Evolutionary conservation across 2,888 invertebrate species (phyloP).

Genomic region (Caenorhabditis virilis): DNA sequence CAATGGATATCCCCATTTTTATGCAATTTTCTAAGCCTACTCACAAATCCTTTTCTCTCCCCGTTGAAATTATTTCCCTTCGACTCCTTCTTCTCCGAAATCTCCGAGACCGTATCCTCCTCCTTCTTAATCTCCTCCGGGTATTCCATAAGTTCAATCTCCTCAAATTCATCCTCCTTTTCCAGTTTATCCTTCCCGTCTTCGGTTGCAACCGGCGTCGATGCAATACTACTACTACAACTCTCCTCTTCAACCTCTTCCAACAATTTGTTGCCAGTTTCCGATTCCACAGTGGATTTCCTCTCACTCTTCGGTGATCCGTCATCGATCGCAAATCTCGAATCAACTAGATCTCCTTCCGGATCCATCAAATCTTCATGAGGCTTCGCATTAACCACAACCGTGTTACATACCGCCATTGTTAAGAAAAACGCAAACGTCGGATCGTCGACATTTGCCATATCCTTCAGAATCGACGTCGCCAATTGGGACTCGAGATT

Average conservation of each 20-base stretch:
- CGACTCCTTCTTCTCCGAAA: conserved; percentile 16
- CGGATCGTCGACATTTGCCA: conserved; percentile 26
- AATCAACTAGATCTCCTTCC: conserved; percentile 46
- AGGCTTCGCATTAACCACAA: conserved; percentile 87
- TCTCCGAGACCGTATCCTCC: conserved; percentile 18
- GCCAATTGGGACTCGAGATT: conserved; percentile 22
- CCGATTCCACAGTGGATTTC: conserved; percentile 6
- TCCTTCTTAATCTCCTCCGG: conserved; percentile 36
- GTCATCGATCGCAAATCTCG: conserved; percentile 34
- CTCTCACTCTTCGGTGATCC: not conserved
- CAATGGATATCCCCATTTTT: not conserved
- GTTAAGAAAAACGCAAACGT: conserved; percentile 80
- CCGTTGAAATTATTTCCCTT: conserved; percentile 36
- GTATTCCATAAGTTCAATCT: conserved; percentile 45
- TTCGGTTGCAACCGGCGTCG: not conserved
- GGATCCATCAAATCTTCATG: conserved; percentile 71
- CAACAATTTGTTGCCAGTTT: conserved; percentile 6
- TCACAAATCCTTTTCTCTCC: conserved; percentile 29
- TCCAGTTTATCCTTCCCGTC: not conserved
- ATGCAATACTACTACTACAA: not conserved
- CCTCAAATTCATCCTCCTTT: conserved; percentile 27
- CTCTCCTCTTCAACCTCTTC: conserved; percentile 24
- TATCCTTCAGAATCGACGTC: conserved; percentile 15
- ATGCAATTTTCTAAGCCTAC: not conserved
- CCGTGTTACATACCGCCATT: conserved; percentile 87